Evolutionary conservation across 2,888 invertebrate species (phyloP), one percentile per base, ranked within the genome.

Genomic region (Andrena fulva): DNA sequence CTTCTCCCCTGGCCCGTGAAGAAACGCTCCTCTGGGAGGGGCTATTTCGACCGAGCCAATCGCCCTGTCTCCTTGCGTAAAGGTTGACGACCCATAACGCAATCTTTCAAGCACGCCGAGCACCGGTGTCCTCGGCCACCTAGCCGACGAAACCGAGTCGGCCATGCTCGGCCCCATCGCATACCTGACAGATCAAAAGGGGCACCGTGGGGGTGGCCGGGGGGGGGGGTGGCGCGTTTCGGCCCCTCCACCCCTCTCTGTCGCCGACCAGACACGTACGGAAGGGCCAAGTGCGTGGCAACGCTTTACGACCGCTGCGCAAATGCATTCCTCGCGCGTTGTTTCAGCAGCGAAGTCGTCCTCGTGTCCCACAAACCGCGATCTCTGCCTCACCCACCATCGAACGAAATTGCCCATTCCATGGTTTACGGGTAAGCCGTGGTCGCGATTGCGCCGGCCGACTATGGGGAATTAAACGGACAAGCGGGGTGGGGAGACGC

Each of bases 11-110:
- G 48, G 50, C 35, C 59, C 69, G 27, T 20, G 62, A 73, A 79
- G 73, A 50, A 80, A 66, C 74, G 68, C 27, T 68, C 80, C 76
- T 80, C 29, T 33, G 84, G 73, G 75, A 69, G 48, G 54, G 71
- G 78, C 81, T 75, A 74, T 86, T 86, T 81, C 86, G 69, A 75
- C 67, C 60, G 68, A 77, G 75, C 84, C 87, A 86, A 86, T 86
- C 84, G 82, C 74, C 71, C 77, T 82, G 77, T 82, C 87, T 77
- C 74, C 67, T 75, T 75, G 69, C 66, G 69, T 69, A 63, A 79
- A 84, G 76, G 74, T 82, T 77, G 69, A 84, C 84, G 84, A 66
- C 63, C 70, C 70, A 84, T 87, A 84, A 87, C 77, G 73, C 82
- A 77, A 87, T 86, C 81, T 79, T 81, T 85, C 75, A 62, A 75